These are phyloP conservation scores for Watsonalla cultraria DNA, from an alignment of 2,888 invertebrate species.

Conservation along the genomic window DNA sequence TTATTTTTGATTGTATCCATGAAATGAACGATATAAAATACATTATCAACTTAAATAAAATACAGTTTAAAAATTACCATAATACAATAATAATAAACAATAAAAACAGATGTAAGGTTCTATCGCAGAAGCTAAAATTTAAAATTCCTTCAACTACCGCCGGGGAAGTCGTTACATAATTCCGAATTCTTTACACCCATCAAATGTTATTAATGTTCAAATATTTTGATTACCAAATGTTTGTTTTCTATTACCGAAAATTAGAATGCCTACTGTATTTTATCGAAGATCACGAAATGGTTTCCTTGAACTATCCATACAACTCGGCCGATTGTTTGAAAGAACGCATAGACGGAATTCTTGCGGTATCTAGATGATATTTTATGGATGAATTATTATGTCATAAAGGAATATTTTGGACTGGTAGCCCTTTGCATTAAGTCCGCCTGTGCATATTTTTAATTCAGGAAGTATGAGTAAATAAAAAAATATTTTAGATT, in stretches of 20 bases:
- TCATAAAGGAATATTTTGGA: constrained; percentile 2
- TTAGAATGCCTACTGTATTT: background rate
- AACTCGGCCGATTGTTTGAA: constrained; percentile 10
- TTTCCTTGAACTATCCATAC: constrained; percentile 16
- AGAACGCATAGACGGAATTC: constrained; percentile 18
- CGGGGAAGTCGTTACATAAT: background rate
- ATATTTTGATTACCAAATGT: background rate
- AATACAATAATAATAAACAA: background rate
- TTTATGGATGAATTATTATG: constrained; percentile 15
- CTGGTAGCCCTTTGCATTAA: background rate
- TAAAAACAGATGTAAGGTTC: background rate
- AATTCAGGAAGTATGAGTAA: too few species aligned
- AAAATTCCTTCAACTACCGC: background rate
- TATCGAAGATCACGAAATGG: background rate
- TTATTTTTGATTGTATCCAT: too few species aligned
- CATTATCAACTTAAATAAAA: too few species aligned
- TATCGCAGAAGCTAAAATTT: background rate
- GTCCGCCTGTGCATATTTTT: background rate
- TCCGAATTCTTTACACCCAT: background rate
- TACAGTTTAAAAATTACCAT: too few species aligned
- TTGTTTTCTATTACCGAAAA: background rate
- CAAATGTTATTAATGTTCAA: background rate
- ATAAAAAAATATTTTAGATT: too few species aligned
- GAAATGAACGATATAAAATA: too few species aligned
- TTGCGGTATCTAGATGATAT: constrained; percentile 17